Evolutionary conservation across 2,797 vertebrate species (phyloP).

Genomic region (Semotilus atromaculatus): DNA sequence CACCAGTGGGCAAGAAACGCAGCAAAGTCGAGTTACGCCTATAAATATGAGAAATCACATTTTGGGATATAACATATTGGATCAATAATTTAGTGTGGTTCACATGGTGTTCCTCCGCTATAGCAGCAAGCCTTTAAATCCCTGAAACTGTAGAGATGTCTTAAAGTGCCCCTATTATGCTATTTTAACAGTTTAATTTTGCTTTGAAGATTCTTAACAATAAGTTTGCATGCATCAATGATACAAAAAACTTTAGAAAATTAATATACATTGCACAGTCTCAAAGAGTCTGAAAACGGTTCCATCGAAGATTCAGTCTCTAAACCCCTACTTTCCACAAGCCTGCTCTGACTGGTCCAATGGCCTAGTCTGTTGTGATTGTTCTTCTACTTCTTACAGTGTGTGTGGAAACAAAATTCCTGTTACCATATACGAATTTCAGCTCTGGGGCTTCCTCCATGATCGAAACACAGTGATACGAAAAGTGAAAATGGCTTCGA

Average conservation of each 20-base stretch:
- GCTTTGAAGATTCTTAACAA: not conserved
- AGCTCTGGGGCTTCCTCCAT: too few relatives aligned
- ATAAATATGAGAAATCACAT: conserved; percentile 8
- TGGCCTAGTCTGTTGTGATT: not conserved
- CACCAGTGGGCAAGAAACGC: conserved; percentile 34
- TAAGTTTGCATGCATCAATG: not conserved
- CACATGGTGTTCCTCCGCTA: not conserved
- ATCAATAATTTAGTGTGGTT: not conserved
- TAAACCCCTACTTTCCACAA: not conserved
- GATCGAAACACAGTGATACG: too few relatives aligned
- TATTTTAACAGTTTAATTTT: not conserved
- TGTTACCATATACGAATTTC: too few relatives aligned
- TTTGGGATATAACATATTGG: not conserved
- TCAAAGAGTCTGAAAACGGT: not conserved
- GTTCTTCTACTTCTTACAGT: not conserved
- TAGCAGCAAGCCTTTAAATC: not conserved
- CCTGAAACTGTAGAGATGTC: not conserved
- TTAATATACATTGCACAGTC: too few relatives aligned
- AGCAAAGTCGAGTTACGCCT: not conserved
- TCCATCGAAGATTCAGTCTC: not conserved
- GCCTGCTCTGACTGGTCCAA: not conserved
- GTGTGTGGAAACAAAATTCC: too few relatives aligned
- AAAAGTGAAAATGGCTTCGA: too few relatives aligned
- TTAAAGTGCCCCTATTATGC: not conserved
- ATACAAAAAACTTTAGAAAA: too few relatives aligned